phyloP scores from a whole-genome alignment of 2,797 vertebrate species.

The Sebastes aleutianus region DNA sequence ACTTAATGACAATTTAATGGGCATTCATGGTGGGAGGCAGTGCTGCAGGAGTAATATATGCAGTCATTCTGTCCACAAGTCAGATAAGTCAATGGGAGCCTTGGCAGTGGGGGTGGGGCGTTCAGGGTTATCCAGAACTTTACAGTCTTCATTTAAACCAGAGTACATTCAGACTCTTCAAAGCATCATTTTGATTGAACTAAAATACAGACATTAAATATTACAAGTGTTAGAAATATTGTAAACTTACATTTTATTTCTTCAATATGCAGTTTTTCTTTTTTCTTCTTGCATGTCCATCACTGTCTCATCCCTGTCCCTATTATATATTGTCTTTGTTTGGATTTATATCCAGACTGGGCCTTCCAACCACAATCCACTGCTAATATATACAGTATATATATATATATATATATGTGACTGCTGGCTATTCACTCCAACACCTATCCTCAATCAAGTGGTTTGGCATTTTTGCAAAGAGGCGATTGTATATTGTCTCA shows the following conservation, averaged over 20 bases:
- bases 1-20: conserved; percentile 58
- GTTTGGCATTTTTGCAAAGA: conserved; percentile 47
- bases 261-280: not conserved
- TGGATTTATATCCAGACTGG: conserved; percentile 47
- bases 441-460: conserved; percentile 61
- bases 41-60: conserved; percentile 52
- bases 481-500: conserved; percentile 39
- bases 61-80: conserved; percentile 48
- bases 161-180: not conserved
- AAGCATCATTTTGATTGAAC: not conserved
- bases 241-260: not conserved
- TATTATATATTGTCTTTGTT: conserved; percentile 58
- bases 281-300: conserved; percentile 3
- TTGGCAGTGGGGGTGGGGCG: conserved; percentile 29
- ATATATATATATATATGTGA: not conserved
- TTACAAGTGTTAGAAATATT: not conserved
- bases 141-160: conserved; percentile 5
- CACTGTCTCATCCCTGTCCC: conserved; percentile 13
- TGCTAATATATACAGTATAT: not conserved
- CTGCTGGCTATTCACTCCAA: conserved; percentile 40
- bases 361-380: conserved; percentile 51
- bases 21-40: conserved; percentile 16
- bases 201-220: not conserved
- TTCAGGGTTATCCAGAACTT: conserved; percentile 41
- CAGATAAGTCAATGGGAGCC: conserved; percentile 52